Evolutionary conservation across 2,888 invertebrate genomes (phyloP).

Genomic region (Chymomyza amoena): DNA sequence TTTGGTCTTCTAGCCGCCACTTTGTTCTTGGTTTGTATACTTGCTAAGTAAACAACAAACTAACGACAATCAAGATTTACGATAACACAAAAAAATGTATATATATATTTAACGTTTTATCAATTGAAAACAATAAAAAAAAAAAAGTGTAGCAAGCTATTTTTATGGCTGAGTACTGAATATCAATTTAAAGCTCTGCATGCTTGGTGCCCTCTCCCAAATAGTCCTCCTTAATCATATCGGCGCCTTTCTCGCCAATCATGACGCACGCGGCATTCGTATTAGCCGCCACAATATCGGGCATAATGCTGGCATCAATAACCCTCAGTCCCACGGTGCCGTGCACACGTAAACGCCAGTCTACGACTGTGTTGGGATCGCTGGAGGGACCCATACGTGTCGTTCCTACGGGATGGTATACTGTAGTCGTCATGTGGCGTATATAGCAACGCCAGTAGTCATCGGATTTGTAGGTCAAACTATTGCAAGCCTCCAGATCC

Average conservation of each 20-base stretch:
- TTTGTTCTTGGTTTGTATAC: neutral
- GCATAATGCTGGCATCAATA: constrained; percentile 85
- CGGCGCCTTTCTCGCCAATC: constrained; percentile 84
- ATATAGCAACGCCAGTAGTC: constrained; percentile 93
- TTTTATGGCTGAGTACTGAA: neutral
- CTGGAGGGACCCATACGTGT: constrained; percentile 82
- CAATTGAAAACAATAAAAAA: constrained; percentile 15
- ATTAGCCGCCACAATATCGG: constrained; percentile 82
- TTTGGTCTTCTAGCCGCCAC: neutral
- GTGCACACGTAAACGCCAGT: constrained; percentile 81
- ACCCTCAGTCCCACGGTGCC: constrained; percentile 81
- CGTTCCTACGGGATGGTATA: constrained; percentile 87
- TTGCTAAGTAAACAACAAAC: neutral
- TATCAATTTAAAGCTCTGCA: constrained; percentile 41
- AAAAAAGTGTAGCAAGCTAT: constrained; percentile 4
- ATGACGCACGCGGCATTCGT: constrained; percentile 83
- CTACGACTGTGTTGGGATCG: constrained; percentile 80
- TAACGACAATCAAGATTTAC: neutral
- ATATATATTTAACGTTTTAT: neutral
- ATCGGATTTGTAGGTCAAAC: constrained; percentile 84
- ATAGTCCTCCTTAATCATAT: constrained; percentile 81
- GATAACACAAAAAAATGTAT: neutral
- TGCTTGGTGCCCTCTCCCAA: constrained; percentile 28
- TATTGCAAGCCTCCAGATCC: constrained; percentile 88
- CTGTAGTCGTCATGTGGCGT: constrained; percentile 87